A percentile compares a stretch with the other conserved stretches of the same genome.
Conservation (phyloP, 2,113 vertebrate genomes). For the Laticauda colubrina region DNA sequence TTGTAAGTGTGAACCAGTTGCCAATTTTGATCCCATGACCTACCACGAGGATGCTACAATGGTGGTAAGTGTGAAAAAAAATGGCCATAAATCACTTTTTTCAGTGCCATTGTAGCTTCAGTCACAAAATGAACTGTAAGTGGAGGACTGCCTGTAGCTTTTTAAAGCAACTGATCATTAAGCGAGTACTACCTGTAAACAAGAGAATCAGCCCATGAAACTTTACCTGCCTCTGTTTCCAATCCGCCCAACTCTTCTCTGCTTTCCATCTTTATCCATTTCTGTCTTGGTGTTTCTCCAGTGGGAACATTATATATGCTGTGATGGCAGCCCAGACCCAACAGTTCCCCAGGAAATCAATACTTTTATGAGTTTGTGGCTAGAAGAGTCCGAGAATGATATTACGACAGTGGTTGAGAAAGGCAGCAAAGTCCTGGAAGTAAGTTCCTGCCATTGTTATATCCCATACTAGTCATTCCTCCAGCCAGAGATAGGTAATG, state of each 20-base stretch:
- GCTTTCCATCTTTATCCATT: background rate
- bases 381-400: constrained; percentile 74
- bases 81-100: too few relatives aligned
- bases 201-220: background rate
- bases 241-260: background rate
- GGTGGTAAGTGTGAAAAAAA: too few relatives aligned
- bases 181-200: background rate
- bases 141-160: too few relatives aligned
- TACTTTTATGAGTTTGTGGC: constrained; percentile 84
- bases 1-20: too few relatives aligned
- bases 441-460: constrained; percentile 55
- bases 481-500: background rate
- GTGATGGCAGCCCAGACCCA: constrained; percentile 86
- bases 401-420: constrained; percentile 72
- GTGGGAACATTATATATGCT: constrained; percentile 86
- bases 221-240: background rate
- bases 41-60: too few relatives aligned
- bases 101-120: too few relatives aligned
- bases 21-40: too few relatives aligned
- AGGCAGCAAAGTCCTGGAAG: constrained; percentile 75
- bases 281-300: constrained; percentile 52
- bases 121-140: too few relatives aligned
- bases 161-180: background rate
- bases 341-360: constrained; percentile 79
- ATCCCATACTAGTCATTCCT: background rate